Percentiles rank a stretch among this genome's conserved stretches.
phyloP scores from a whole-genome alignment of 2,888 invertebrate species.

The Eudasyphora cyanicolor region DNA sequence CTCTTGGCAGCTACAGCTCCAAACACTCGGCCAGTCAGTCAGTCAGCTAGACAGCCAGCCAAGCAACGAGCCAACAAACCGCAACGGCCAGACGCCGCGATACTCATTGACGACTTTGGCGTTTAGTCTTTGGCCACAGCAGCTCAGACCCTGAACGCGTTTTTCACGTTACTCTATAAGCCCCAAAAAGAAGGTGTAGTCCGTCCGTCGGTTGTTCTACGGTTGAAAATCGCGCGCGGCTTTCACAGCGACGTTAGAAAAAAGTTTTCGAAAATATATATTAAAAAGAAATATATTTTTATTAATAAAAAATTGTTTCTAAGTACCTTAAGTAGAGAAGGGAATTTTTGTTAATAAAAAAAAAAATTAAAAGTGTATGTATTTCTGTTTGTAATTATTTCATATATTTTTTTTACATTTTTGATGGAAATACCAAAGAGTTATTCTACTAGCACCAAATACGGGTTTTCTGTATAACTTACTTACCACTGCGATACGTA shows the following conservation, averaged over 20 bases:
- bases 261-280: not conserved
- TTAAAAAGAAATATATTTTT: conserved; percentile 1
- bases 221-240: conserved; percentile 1
- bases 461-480: not conserved
- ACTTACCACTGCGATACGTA: not conserved
- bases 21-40: too few relatives aligned
- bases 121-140: conserved; percentile 65
- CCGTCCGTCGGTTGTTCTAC: not conserved
- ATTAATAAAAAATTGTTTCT: not conserved
- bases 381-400: not conserved
- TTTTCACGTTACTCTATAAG: conserved; percentile 16
- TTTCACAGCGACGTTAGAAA: not conserved
- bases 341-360: not conserved
- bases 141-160: conserved; percentile 66
- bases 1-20: too few relatives aligned
- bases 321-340: not conserved
- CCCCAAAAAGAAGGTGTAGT: not conserved
- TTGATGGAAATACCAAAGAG: not conserved
- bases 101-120: conserved; percentile 46
- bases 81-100: conserved; percentile 35
- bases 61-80: conserved; percentile 44
- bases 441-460: conserved; percentile 6
- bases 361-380: not conserved
- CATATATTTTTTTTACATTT: not conserved
- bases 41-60: conserved; percentile 28